A percentile compares a stretch with the other conserved stretches of the same genome.
These are phyloP conservation scores for Babylonia areolata DNA, from an alignment of 1,140 invertebrate genomes.

Conservation along the genomic window DNA sequence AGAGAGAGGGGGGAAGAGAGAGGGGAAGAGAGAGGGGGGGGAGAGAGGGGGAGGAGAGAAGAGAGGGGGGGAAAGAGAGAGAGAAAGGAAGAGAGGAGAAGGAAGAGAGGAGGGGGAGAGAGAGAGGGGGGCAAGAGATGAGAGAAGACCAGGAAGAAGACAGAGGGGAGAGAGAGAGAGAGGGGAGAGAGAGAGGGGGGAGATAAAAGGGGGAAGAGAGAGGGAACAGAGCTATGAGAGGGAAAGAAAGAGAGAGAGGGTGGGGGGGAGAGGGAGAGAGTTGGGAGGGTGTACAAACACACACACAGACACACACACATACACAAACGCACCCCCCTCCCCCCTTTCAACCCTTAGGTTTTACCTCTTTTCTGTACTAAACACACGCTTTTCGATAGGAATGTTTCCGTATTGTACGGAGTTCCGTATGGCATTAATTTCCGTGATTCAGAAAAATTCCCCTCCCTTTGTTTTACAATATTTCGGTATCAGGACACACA, in stretches of 20 bases:
- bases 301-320: too few species aligned
- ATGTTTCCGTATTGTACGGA: too few species aligned
- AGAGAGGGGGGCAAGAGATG: background rate
- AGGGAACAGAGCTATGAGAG: background rate
- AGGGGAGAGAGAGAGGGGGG: background rate
- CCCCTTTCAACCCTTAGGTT: too few species aligned
- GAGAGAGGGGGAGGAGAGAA: too few species aligned
- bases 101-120: background rate
- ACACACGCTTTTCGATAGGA: too few species aligned
- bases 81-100: slow-evolving; percentile 2
- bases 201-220: too few species aligned
- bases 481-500: too few species aligned
- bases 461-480: too few species aligned
- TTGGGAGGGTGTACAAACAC: background rate
- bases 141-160: background rate
- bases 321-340: too few species aligned
- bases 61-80: slow-evolving; percentile 19
- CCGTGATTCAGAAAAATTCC: too few species aligned
- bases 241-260: background rate
- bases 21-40: background rate
- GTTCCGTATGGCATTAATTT: too few species aligned
- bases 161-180: background rate
- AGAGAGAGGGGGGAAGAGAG: slow-evolving; percentile 11
- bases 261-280: background rate
- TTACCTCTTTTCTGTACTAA: too few species aligned